Evolutionary conservation across 2,113 vertebrate genomes (phyloP).

Genomic region (Pelodiscus sinensis): DNA sequence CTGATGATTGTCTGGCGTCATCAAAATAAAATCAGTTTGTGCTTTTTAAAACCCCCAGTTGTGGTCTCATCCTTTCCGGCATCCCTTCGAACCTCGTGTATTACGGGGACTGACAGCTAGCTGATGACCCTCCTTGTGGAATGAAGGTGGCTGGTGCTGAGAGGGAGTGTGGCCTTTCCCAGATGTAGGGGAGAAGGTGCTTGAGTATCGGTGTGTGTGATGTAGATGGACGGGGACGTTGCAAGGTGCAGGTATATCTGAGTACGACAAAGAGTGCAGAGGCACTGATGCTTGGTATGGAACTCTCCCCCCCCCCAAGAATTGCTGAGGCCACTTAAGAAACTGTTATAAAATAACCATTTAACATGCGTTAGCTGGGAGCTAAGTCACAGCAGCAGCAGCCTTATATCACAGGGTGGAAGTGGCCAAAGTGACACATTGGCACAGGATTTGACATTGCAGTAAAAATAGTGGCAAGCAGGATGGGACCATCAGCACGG

Average conservation of each 20-base stretch:
- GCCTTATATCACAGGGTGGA: too few species aligned
- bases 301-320: not conserved
- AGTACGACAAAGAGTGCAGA: not conserved
- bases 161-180: not conserved
- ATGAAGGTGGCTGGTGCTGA: not conserved
- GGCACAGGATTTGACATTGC: not conserved
- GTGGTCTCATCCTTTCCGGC: too few species aligned
- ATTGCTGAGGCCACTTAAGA: not conserved
- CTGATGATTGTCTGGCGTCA: too few species aligned
- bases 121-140: not conserved
- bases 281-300: not conserved
- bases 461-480: not conserved
- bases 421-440: not conserved
- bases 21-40: too few species aligned
- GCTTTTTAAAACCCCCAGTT: too few species aligned
- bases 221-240: not conserved
- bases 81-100: too few species aligned
- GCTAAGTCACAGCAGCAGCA: not conserved
- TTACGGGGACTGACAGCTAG: too few species aligned
- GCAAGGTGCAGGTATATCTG: too few species aligned
- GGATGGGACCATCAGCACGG: not conserved
- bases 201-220: not conserved
- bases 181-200: not conserved
- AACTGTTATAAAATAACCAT: not conserved
- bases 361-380: not conserved